Percentiles rank a stretch among this genome's conserved stretches.
phyloP scores from a whole-genome alignment of 2,113 vertebrate genomes.

The Tyrannus savana region DNA sequence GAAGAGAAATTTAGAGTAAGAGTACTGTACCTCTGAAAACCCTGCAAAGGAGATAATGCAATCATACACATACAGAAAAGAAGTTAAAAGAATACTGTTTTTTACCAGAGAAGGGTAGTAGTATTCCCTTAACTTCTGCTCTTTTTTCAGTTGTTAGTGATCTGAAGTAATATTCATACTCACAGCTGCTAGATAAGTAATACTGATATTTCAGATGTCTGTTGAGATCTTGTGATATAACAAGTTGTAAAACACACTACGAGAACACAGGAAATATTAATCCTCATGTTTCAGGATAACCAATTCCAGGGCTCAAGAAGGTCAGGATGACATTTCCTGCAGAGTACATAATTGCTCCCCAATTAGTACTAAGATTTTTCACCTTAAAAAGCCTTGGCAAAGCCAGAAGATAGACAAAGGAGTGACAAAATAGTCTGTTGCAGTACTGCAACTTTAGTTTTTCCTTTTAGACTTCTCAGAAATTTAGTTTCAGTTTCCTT shows the following conservation, averaged over 20 bases:
- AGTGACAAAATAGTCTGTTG: not conserved
- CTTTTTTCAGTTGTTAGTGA: not conserved
- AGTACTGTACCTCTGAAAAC: not conserved
- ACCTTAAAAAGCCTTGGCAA: not conserved
- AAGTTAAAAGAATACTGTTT: not conserved
- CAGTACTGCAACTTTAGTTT: not conserved
- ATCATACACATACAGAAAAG: not conserved
- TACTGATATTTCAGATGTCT: not conserved
- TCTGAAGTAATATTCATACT: not conserved
- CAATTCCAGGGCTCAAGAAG: slow-evolving; percentile 25
- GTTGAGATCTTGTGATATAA: not conserved
- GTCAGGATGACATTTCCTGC: not conserved
- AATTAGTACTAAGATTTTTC: slow-evolving; percentile 27
- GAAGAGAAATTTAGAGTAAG: not conserved
- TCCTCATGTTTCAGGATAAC: slow-evolving; percentile 39
- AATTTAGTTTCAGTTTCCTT: not conserved
- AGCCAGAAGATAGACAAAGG: not conserved
- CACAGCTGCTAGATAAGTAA: not conserved
- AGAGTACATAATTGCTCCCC: not conserved
- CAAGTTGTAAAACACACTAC: not conserved
- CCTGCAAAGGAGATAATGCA: not conserved
- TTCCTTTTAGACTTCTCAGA: not conserved
- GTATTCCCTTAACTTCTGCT: not conserved
- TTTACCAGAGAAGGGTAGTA: not conserved
- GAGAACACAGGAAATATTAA: slow-evolving; percentile 53